A percentile compares a stretch with the other conserved stretches of the same genome.
phyloP scores from a whole-genome alignment of 2,797 vertebrate genomes.

The Acrossocheilus wenchowensis region DNA sequence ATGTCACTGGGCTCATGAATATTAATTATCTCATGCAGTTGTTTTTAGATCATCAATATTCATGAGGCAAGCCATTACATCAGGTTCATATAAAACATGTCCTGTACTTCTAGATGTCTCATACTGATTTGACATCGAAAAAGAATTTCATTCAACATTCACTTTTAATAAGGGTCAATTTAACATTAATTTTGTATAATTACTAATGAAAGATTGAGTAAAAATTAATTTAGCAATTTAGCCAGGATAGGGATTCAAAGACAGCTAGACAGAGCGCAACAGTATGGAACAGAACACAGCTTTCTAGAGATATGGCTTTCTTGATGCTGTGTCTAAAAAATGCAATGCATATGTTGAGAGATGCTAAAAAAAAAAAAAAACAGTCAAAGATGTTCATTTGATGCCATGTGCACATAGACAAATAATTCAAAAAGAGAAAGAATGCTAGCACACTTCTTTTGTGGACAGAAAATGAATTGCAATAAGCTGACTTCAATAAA shows the following conservation, averaged over 20 bases:
- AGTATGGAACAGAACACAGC: neutral
- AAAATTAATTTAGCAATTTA: neutral
- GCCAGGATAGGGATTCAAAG: neutral
- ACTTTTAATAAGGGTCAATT: neutral
- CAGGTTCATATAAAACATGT: neutral
- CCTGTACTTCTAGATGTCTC: neutral
- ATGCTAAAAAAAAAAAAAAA: neutral
- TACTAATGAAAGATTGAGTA: neutral
- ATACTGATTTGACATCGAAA: neutral
- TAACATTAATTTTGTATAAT: neutral
- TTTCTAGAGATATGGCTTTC: neutral
- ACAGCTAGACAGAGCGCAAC: neutral
- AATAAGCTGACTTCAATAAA: neutral
- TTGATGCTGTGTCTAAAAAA: neutral
- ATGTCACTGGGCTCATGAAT: slow-evolving; percentile 15
- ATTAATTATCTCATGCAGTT: neutral
- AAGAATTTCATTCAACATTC: neutral
- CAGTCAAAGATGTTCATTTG: neutral
- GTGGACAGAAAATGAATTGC: neutral
- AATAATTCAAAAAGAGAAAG: neutral
- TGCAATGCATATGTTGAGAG: neutral
- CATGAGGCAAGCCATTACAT: neutral
- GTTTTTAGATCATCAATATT: neutral
- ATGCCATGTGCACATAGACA: neutral
- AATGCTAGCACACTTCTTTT: neutral